Evolutionary conservation across 2,113 vertebrate species (phyloP).

Genomic region (Pelvicachromis taeniatus): DNA sequence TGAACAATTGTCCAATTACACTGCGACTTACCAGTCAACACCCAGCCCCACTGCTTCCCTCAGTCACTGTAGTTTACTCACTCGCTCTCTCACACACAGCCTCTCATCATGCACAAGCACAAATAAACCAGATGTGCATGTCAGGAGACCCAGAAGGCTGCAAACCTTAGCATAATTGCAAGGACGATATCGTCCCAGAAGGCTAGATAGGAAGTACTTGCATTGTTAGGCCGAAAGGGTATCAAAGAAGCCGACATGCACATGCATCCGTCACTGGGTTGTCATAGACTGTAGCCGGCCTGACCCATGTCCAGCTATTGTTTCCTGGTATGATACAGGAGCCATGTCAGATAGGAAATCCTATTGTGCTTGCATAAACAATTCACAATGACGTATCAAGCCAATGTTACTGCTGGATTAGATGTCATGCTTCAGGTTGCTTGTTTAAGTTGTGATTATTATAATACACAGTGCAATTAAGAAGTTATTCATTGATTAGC

Average conservation of each 20-base stretch:
- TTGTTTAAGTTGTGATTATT: background rate
- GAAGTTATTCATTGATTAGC: background rate
- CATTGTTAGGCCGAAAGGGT: background rate
- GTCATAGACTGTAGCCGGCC: background rate
- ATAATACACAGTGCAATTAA: background rate
- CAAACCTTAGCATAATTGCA: slow-evolving; percentile 19
- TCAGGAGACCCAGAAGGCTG: background rate
- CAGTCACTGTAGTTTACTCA: background rate
- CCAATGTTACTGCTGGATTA: background rate
- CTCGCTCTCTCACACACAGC: background rate
- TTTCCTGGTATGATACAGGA: slow-evolving; percentile 20
- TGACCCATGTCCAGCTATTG: slow-evolving; percentile 15
- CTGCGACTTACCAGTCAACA: slow-evolving; percentile 13
- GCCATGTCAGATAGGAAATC: background rate
- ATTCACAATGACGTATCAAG: background rate
- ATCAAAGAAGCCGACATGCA: slow-evolving; percentile 3
- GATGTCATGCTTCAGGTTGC: background rate
- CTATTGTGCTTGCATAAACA: background rate
- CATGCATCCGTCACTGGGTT: background rate
- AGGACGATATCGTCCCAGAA: slow-evolving; percentile 13
- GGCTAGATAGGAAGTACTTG: slow-evolving; percentile 20
- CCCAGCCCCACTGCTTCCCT: background rate
- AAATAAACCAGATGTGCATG: slow-evolving; percentile 49
- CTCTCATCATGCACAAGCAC: background rate
- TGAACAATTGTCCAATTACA: slow-evolving; percentile 60